Base-by-base conservation (phyloP, 2,888 invertebrate species). In the Falcaria lacertinaria region DNA sequence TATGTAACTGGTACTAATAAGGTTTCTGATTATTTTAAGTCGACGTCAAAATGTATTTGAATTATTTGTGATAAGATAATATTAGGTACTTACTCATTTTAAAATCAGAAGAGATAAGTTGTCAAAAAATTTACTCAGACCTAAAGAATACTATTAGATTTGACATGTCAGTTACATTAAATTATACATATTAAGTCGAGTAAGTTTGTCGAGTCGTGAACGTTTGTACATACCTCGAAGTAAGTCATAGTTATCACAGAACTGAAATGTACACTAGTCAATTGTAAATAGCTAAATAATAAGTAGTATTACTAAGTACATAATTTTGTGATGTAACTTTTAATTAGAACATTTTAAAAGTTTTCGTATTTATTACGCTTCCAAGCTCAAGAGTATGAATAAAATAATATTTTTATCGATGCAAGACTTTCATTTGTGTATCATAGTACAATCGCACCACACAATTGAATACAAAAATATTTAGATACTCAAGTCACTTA, bases 211-310 rank as follows among this genome's bases (percentile, higher is more conserved):
- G 19, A 19, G 4, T 19, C 22, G 54, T 67, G 56, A 60, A 57
- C 57, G 56, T 68, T 65, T 79, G 75, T 77, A 82, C 66, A 76
- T 78, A 75, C 57, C 60, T 64, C 50, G 52, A 50, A 55, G 45
- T 69, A 74, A 69, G 54, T 65, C 60, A 69, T 71, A 69, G 62
- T 66, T 74, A 81, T 83, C 65, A 82, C 83, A 84, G 89, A 88
- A 89, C 89, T 89, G 89, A 89, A 87, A 74, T 85, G 81, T 87
- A 87, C 84, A 83, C 89, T 89, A 89, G 89, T 89, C 89, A 89
- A 89, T 89, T 89, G 87, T 88, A 89, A 77, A 89, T 89, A 88
- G 54, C 54, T 75, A 69, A 68, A 54, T 60, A 60, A 39, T 74
- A 74, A 72, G 66, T 74, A 69, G 41, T 72, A 60, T 66, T 66